Base-by-base conservation (phyloP, 2,113 vertebrate species). In the Varanus salvator region DNA sequence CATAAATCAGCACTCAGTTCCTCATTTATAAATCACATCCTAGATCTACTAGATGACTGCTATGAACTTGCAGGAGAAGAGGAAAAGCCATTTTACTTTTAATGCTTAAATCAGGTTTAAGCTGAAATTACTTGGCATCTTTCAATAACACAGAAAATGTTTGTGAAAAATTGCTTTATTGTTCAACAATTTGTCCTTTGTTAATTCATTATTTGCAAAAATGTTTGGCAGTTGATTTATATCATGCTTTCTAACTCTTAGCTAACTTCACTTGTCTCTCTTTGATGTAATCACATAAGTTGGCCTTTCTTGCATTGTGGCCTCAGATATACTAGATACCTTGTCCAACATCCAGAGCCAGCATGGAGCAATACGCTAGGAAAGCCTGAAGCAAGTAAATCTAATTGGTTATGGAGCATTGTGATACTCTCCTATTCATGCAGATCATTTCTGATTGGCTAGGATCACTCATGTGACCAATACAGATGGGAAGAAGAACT, bases 181-280 rank as follows among this genome's bases (percentile, higher is more conserved):
- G 76, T 92, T 94, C 19, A 81, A n/a, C 14, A 0, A 9, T 54
- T 57, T 88, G 86, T 94, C 77, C 38, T 44, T 44, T 44, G 38
- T 44, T 44, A 44, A 44, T 44, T 82, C 86, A 34, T 86, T 85
- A 50, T 0, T 27, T 12, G 4, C 25, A 11, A 75, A 86, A 52
- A 31, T 38, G n/a, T 72, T 72, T 14, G 31, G 4, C 48, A 74
- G 50, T 23, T 34, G 4, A 74, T 85, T 76, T 25, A n/a, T 34
- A 38, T 75, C 9, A 75, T 4, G 3, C 34, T 31, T 14, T 14
- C 11, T 74, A 29, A 14, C 15, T 6, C 21, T 52, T 29, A 85
- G 12, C 48, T 85, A 7, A 72, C 29, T 85, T 66, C 25, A 38
- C 11, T 44, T 84, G 34, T 23, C 74, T 44, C 38, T 11, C 19